Conservation (phyloP, 1,140 invertebrate species). For the Phthorimaea operculella region DNA sequence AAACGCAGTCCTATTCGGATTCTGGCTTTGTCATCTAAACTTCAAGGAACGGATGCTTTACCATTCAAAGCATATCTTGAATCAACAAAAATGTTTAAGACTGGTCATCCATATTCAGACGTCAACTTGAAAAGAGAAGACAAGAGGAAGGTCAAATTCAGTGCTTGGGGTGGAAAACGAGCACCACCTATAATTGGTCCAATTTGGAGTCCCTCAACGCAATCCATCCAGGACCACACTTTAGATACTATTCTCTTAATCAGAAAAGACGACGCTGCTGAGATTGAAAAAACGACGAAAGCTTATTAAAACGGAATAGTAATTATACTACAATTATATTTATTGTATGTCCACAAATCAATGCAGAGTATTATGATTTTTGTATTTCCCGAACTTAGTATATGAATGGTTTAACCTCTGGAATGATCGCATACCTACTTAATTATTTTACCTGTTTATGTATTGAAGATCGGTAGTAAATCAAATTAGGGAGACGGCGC, state of each 20-base stretch:
- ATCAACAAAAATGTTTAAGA: constrained; percentile 41
- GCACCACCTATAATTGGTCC: constrained; percentile 57
- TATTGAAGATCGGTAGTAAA: neutral
- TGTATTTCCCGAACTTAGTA: constrained; percentile 1
- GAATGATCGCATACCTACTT: too few relatives aligned
- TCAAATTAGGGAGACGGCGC: too few relatives aligned
- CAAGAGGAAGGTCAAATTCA: constrained; percentile 59
- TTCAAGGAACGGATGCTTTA: constrained; percentile 31
- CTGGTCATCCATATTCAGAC: constrained; percentile 47
- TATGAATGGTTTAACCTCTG: neutral
- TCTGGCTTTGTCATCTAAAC: constrained; percentile 35
- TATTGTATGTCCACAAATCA: too few relatives aligned
- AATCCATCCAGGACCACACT: constrained; percentile 38
- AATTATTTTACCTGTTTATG: neutral
- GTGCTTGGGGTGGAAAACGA: constrained; percentile 53
- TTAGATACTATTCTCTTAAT: constrained; percentile 44
- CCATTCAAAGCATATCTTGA: constrained; percentile 48
- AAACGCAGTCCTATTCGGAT: constrained; percentile 50
- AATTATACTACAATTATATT: too few relatives aligned
- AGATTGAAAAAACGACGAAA: constrained; percentile 27
- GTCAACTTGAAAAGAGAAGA: constrained; percentile 53
- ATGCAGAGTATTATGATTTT: neutral
- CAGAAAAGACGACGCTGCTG: constrained; percentile 26
- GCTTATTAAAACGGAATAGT: constrained; percentile 26
- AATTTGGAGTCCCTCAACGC: constrained; percentile 48